Evolutionary conservation across 2,113 vertebrate genomes (phyloP).

Genomic region (Anhinga rufa): DNA sequence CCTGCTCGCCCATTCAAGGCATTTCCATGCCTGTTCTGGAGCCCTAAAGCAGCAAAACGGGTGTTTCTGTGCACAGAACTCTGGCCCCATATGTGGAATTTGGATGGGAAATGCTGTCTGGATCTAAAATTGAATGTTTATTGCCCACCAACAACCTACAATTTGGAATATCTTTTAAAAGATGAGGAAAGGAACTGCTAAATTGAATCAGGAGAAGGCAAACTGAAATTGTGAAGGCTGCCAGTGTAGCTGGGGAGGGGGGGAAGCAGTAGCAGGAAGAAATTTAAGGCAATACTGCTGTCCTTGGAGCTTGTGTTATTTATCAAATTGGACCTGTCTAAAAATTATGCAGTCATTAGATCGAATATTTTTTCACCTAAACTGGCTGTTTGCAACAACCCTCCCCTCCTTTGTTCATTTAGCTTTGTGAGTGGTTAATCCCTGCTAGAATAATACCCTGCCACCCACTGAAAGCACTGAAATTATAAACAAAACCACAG

Average conservation of each 20-base stretch:
- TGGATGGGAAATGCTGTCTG: neutral
- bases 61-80: neutral
- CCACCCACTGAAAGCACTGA: neutral
- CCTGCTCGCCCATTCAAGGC: rapidly evolving
- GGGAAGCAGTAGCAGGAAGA: neutral
- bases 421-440: neutral
- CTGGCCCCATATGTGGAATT: neutral
- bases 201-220: neutral
- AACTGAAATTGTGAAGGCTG: neutral
- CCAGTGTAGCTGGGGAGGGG: neutral
- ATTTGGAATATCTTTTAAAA: neutral
- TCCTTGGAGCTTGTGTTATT: neutral
- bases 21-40: neutral
- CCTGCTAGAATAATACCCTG: neutral
- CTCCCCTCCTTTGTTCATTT: neutral
- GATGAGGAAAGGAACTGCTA: neutral
- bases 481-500: neutral
- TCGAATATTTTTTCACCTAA: neutral
- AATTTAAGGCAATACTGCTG: neutral
- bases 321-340: neutral
- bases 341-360: neutral
- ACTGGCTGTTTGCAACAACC: neutral
- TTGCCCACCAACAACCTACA: neutral
- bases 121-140: neutral
- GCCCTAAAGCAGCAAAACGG: neutral